These are phyloP conservation scores for Elachura formosa DNA, from an alignment of 2,113 vertebrate species.

Conservation along the genomic window DNA sequence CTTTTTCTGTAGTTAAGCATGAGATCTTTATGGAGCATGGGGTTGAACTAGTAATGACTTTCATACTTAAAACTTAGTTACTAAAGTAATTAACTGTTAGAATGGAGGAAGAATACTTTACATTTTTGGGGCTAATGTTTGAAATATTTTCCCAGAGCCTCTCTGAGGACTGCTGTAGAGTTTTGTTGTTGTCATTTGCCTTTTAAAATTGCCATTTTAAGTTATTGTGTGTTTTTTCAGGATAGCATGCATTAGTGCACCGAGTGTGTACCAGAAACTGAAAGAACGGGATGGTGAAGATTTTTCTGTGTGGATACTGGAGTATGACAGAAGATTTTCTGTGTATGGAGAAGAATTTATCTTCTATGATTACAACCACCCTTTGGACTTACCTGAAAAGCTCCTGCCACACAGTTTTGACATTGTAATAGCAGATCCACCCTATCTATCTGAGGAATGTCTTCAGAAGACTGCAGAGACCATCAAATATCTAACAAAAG, in stretches of 20 bases:
- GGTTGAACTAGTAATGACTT: background rate
- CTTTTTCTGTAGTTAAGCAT: background rate
- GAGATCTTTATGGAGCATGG: background rate
- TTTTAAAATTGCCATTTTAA: background rate
- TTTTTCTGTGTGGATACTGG: conserved; percentile 75
- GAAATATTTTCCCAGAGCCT: background rate
- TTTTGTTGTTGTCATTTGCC: background rate
- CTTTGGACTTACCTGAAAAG: conserved; percentile 73
- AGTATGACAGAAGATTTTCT: conserved; percentile 89
- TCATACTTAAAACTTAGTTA: background rate
- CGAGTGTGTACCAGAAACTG: conserved; percentile 92
- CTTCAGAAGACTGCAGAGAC: conserved; percentile 87
- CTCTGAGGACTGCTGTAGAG: background rate
- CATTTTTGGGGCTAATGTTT: background rate
- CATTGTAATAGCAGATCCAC: conserved; percentile 90
- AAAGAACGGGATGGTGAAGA: conserved; percentile 69
- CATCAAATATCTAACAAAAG: conserved; percentile 81
- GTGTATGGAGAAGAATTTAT: conserved; percentile 87
- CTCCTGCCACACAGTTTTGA: conserved; percentile 82
- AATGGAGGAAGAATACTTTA: background rate
- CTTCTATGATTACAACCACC: conserved; percentile 92
- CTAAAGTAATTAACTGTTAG: background rate
- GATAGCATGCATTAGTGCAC: conserved; percentile 88
- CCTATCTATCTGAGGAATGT: conserved; percentile 91
- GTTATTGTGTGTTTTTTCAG: conserved; percentile 62